phyloP scores from a whole-genome alignment of 2,888 invertebrate genomes.

The Maniola hyperantus region DNA sequence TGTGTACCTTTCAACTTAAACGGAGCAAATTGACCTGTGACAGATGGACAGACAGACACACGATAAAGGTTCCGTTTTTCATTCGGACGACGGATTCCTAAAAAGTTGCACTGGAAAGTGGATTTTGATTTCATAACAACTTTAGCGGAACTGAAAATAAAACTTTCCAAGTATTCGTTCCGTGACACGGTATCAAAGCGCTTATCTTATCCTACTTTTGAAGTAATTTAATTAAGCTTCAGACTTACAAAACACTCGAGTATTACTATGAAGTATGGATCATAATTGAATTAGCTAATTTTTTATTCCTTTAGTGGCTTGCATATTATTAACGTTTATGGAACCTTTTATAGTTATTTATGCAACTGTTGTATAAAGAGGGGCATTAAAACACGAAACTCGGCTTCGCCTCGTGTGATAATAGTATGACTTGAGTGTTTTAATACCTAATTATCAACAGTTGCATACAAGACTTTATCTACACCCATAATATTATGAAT shows the following conservation, averaged over 20 bases:
- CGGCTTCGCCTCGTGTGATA: no score
- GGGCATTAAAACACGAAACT: no score
- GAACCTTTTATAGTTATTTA: not conserved
- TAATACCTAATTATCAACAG: no score
- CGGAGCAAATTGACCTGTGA: no score
- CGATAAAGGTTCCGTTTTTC: no score
- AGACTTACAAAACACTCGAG: not conserved
- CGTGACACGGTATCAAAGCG: slow-evolving; percentile 2
- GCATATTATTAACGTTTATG: not conserved
- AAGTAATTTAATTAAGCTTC: not conserved
- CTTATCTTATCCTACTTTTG: slow-evolving; percentile 10
- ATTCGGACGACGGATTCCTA: no score
- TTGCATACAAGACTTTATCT: no score
- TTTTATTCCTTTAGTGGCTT: not conserved
- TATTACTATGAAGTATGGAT: not conserved
- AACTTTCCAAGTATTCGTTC: not conserved
- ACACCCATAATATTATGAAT: no score
- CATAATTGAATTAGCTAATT: not conserved
- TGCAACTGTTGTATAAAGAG: not conserved
- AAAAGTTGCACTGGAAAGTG: no score
- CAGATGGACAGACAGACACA: no score
- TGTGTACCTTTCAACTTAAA: no score
- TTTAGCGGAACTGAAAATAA: not conserved
- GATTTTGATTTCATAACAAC: not conserved
- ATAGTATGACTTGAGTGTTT: no score